phyloP scores from a whole-genome alignment of 2,797 vertebrate genomes.

The Pangasius larnaudii region DNA sequence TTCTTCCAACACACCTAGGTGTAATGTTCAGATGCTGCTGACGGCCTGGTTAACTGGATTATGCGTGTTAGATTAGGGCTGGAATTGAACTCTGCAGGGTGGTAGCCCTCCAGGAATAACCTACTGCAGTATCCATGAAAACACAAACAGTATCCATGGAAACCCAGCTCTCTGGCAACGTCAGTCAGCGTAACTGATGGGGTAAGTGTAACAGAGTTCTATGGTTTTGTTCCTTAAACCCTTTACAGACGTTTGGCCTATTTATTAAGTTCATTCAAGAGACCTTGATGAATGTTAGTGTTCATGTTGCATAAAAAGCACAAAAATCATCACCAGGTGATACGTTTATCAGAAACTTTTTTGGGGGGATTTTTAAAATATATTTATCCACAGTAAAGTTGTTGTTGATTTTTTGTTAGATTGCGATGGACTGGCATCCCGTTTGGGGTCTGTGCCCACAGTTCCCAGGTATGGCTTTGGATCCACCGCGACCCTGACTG shows the following conservation, averaged over 20 bases:
- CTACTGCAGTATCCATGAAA: slow-evolving; percentile 36
- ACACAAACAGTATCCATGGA: neutral
- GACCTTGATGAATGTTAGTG: neutral
- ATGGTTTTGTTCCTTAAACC: neutral
- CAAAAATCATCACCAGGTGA: neutral
- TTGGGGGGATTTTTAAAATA: neutral
- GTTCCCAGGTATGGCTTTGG: neutral
- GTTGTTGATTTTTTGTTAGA: neutral
- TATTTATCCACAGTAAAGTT: neutral
- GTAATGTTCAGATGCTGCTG: neutral
- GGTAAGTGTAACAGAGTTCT: neutral
- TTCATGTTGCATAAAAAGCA: neutral
- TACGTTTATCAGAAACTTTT: neutral
- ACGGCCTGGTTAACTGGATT: neutral
- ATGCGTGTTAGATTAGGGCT: neutral
- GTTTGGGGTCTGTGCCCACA: no score
- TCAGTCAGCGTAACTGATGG: neutral
- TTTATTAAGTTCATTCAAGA: neutral
- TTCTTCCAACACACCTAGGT: neutral
- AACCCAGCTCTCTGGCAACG: neutral
- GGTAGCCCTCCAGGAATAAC: neutral
- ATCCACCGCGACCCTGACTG: neutral
- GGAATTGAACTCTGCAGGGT: neutral
- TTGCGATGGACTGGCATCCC: no score
- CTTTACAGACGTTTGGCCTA: neutral